These are phyloP conservation scores for Anabacerthia variegaticeps DNA, from an alignment of 2,797 vertebrate genomes.

Conservation along the genomic window DNA sequence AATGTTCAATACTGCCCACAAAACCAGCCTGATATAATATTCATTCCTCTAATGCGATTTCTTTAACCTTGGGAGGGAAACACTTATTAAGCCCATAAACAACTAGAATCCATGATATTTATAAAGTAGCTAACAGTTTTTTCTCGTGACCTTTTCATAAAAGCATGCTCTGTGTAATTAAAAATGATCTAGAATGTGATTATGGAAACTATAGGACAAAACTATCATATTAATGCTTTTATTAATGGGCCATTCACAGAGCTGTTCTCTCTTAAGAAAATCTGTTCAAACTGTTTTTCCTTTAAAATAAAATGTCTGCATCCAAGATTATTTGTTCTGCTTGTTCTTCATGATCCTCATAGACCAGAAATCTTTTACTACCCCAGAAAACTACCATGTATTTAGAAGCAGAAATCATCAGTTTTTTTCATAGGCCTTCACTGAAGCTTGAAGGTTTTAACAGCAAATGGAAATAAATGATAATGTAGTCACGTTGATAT, in stretches of 20 bases:
- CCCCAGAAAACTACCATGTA: not conserved
- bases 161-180: not conserved
- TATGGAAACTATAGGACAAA: not conserved
- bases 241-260: not conserved
- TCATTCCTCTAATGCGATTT: not conserved
- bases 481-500: conserved; percentile 37
- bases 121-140: not conserved
- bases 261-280: not conserved
- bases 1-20: not conserved
- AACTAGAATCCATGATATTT: not conserved
- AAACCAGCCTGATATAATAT: not conserved
- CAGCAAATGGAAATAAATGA: not conserved
- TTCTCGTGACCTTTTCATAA: not conserved
- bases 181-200: not conserved
- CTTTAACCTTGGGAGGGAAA: not conserved
- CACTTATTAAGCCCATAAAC: not conserved
- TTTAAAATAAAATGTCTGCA: not conserved
- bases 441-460: conserved; percentile 40
- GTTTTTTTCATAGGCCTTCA: conserved; percentile 16
- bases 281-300: not conserved
- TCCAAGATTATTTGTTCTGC: not conserved
- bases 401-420: not conserved
- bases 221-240: not conserved
- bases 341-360: not conserved
- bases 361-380: not conserved